Percentiles rank a stretch among this genome's conserved stretches.
Evolutionary conservation across 2,113 vertebrate species (phyloP).

Genomic region (Chionodraco myersi): DNA sequence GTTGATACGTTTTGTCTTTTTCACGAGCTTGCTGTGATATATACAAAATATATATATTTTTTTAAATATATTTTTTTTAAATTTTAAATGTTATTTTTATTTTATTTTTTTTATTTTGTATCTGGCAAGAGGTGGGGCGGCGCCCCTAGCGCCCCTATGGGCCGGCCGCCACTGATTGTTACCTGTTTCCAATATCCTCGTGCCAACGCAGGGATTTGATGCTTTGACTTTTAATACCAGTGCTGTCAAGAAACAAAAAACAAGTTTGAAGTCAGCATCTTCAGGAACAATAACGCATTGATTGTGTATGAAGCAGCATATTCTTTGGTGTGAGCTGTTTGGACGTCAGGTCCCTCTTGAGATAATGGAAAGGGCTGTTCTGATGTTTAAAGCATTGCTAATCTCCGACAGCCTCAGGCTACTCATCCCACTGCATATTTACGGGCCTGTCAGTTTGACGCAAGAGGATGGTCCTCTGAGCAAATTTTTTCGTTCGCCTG

Average conservation of each 20-base stretch:
- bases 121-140: no score
- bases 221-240: slow-evolving; percentile 68
- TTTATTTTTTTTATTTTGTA: no score
- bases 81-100: no score
- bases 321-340: slow-evolving; percentile 63
- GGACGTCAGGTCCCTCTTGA: slow-evolving; percentile 65
- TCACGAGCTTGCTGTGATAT: no score
- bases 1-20: no score
- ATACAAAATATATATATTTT: no score
- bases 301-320: slow-evolving; percentile 60
- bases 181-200: slow-evolving; percentile 68
- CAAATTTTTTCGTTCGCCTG: slow-evolving; percentile 67
- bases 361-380: slow-evolving; percentile 76
- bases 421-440: slow-evolving; percentile 75
- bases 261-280: slow-evolving; percentile 59
- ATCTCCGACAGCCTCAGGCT: slow-evolving; percentile 76
- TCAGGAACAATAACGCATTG: slow-evolving; percentile 70
- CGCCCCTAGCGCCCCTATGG: no score
- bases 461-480: slow-evolving; percentile 70
- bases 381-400: slow-evolving; percentile 78
- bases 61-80: no score
- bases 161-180: slow-evolving; percentile 15
- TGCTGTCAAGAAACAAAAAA: slow-evolving; percentile 49
- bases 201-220: slow-evolving; percentile 64
- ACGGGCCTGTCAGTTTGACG: slow-evolving; percentile 79